Conservation (phyloP, 1,140 invertebrate species). For the Zaprionus nigranus region DNA sequence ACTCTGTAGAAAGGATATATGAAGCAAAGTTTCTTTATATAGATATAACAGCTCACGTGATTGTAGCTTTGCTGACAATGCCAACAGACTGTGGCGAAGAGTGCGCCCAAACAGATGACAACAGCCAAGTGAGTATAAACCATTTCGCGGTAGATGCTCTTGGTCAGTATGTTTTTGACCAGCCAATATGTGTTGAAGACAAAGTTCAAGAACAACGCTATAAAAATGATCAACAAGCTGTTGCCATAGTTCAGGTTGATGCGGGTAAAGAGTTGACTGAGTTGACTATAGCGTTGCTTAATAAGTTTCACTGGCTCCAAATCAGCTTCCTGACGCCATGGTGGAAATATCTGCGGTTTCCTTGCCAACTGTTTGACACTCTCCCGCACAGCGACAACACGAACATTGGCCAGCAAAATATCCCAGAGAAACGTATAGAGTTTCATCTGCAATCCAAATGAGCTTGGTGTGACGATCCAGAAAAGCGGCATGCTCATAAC, state of each 20-base stretch:
- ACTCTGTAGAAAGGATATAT: slow-evolving; percentile 47
- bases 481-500: slow-evolving; percentile 19
- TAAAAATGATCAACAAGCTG: slow-evolving; percentile 59
- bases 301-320: slow-evolving; percentile 14
- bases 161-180: slow-evolving; percentile 30
- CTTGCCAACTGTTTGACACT: slow-evolving; percentile 36
- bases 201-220: slow-evolving; percentile 58
- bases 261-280: slow-evolving; percentile 29
- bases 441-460: slow-evolving; percentile 55
- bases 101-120: slow-evolving; percentile 37
- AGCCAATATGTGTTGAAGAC: slow-evolving; percentile 70
- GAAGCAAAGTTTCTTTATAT: background rate
- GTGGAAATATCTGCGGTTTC: slow-evolving; percentile 6
- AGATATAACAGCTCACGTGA: slow-evolving; percentile 44
- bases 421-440: slow-evolving; percentile 51
- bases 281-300: slow-evolving; percentile 50
- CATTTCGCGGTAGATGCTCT: background rate
- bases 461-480: slow-evolving; percentile 36
- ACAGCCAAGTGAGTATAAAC: slow-evolving; percentile 15
- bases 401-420: slow-evolving; percentile 49
- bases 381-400: slow-evolving; percentile 3
- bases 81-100: slow-evolving; percentile 64
- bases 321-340: slow-evolving; percentile 9
- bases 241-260: slow-evolving; percentile 55
- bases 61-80: slow-evolving; percentile 66